Base-by-base conservation (phyloP, 2,113 vertebrate genomes). In the Tenrec ecaudatus region DNA sequence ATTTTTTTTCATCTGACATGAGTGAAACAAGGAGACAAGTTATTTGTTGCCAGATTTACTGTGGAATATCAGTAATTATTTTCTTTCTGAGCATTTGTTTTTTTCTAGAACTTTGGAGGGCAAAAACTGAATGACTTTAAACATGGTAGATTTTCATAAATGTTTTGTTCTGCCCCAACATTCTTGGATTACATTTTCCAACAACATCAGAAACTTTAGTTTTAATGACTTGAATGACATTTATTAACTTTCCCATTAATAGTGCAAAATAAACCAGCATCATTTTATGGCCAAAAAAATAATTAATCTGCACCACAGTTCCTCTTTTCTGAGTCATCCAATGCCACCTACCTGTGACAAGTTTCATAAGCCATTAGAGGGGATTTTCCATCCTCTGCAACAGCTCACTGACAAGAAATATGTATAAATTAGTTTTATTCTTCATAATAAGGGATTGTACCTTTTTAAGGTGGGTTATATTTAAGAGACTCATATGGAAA, bases 191-290 rank as follows among this genome's bases (percentile, higher is more conserved):
- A 89, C n/a, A 97, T n/a, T 95, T 97, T 97, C 57, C 38, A 96
- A 91, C 17, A 95, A 84, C 43, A 91, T 92, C 16, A 95, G 71
- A 97, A 97, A 89, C n/a, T 94, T 97, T 29, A 60, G 1, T 94
- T 97, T 98, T 98, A 98, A 98, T 97, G 88, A 97, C 95, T 91
- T 96, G 88, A 97, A 96, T 98, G 98, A 97, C 97, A 98, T 98
- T 98, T 98, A 96, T 96, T 97, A 98, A 97, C 89, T 97, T 96
- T 86, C 80, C 25, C 43, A 93, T 87, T 87, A 96, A 85, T 96
- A 96, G 77, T 79, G 3, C 29, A 94, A 95, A 95, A 91, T 91
- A 96, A 96, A 90, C 84, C 82, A 93, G 88, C 88, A 91, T 94
- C 43, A 89, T 79, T 96, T 95, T 87, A 80, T 77, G 78, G 87